Evolutionary conservation across 2,888 invertebrate species (phyloP), one percentile per base, ranked within the genome.

Genomic region (Pristionchus mayeri): DNA sequence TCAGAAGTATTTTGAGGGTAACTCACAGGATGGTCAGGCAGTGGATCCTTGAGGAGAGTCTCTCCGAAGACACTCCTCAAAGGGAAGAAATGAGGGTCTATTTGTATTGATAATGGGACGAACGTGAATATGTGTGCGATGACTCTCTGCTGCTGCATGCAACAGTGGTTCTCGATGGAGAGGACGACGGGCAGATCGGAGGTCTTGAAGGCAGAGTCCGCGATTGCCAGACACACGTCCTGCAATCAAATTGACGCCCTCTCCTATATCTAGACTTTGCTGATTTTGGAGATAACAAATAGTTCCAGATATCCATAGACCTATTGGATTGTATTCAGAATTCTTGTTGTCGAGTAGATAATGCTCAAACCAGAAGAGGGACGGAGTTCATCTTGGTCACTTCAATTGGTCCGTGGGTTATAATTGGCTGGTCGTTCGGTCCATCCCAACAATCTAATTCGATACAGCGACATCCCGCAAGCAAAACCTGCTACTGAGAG

Each of bases 131-230:
- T 44, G 21, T 40, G 18, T 0, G 84, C 84, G 9, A 71, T 84
- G 24, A 67, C 54, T 40, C 75, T 85, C 84, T 92, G 92, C 75
- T 92, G 92, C 4, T 76, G 76, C 6, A 88, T 54, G 11, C 87
- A 97, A 95, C 99, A 98, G 94, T 99, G 98, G 95, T 99, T 99
- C 94, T 99, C 99, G 93, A 99, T 98, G 30, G 98, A 99, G 83
- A 99, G 94, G 89, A 99, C 98, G 83, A 99, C 95, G 0, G 99
- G 99, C 93, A 96, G 98, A 90, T 98, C 97, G 3, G 98, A 97
- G 1, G 98, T 98, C 84, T 98, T 98, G 94, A 99, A 99, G 63
- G 98, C 98, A 7, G 97, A 97, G 94, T 99, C 99, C 87, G 97
- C 94, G 85, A 99, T 96, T 0, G 98, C 99, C 93, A 96, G 96